These are phyloP conservation scores for Aleiodes leptofemur DNA, from an alignment of 2,888 invertebrate genomes.

Conservation along the genomic window DNA sequence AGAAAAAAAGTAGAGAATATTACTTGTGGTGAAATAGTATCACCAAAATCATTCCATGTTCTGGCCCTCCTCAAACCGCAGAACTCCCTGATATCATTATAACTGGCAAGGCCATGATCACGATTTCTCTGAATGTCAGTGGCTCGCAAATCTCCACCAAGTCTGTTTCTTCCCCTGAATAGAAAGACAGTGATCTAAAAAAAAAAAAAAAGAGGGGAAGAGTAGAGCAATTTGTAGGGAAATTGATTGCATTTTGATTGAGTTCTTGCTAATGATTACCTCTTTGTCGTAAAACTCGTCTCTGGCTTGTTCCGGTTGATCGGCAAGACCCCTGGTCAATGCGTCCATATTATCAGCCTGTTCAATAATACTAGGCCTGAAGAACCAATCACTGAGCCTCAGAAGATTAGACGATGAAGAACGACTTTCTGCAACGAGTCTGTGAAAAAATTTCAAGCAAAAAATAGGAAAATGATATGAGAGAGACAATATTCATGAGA, in stretches of 20 bases:
- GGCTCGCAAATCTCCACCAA: conserved; percentile 84
- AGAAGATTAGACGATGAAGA: conserved; percentile 76
- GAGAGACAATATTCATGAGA: conserved; percentile 17
- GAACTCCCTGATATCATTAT: conserved; percentile 85
- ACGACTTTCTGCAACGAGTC: conserved; percentile 80
- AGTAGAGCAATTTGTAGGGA: conserved; percentile 66
- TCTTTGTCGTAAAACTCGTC: conserved; percentile 88
- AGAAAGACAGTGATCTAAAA: conserved; percentile 27
- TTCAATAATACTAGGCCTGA: conserved; percentile 82
- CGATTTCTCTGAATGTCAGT: conserved; percentile 92
- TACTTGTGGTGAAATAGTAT: conserved; percentile 79
- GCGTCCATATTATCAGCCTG: conserved; percentile 82
- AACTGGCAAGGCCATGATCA: conserved; percentile 90
- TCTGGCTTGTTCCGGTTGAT: conserved; percentile 85
- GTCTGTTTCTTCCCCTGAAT: background rate
- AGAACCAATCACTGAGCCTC: conserved; percentile 85
- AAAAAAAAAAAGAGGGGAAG: conserved; percentile 80
- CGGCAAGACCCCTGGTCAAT: conserved; percentile 84
- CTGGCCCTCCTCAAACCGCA: conserved; percentile 82
- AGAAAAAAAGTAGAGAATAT: background rate
- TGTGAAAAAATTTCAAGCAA: conserved; percentile 63
- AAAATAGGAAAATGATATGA: conserved; percentile 12
- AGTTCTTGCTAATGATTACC: conserved; percentile 76
- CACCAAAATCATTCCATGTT: conserved; percentile 81
- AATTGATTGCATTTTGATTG: conserved; percentile 78